Evolutionary conservation across 2,113 vertebrate species (phyloP).

Genomic region (Tetrao urogallus): DNA sequence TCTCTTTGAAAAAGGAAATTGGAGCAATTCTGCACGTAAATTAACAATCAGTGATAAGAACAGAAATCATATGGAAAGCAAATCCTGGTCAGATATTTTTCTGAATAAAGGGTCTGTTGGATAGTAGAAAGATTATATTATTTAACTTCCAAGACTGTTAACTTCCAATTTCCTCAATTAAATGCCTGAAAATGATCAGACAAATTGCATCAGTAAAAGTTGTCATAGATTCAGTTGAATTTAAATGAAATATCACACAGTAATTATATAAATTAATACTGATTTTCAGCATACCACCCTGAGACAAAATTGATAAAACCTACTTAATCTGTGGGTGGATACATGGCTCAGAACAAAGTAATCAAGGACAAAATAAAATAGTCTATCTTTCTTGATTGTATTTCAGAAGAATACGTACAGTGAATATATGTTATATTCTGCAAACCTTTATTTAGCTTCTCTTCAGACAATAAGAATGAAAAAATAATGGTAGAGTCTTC

Average conservation of each 20-base stretch:
- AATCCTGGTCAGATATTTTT: not conserved
- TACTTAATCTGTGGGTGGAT: not conserved
- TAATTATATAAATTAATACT: not conserved
- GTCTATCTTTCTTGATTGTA: not conserved
- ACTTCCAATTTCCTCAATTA: not conserved
- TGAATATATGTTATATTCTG: slow-evolving; percentile 11
- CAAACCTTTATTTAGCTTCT: slow-evolving; percentile 47
- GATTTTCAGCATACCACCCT: not conserved
- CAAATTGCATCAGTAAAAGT: not conserved
- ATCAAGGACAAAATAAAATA: not conserved
- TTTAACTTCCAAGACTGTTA: not conserved
- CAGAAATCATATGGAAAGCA: not conserved
- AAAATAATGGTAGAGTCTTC: slow-evolving; percentile 45
- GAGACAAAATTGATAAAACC: not conserved
- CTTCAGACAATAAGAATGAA: slow-evolving; percentile 57
- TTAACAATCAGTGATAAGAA: not conserved
- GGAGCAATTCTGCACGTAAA: not conserved
- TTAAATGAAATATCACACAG: not conserved
- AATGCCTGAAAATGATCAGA: not conserved
- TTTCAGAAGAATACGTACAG: not conserved
- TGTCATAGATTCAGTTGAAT: not conserved
- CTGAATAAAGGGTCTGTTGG: not conserved
- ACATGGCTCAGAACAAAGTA: not conserved
- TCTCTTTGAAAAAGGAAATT: not conserved
- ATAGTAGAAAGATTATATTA: not conserved